phyloP scores from a whole-genome alignment of 2,113 vertebrate species.

The Tupaia chinensis region DNA sequence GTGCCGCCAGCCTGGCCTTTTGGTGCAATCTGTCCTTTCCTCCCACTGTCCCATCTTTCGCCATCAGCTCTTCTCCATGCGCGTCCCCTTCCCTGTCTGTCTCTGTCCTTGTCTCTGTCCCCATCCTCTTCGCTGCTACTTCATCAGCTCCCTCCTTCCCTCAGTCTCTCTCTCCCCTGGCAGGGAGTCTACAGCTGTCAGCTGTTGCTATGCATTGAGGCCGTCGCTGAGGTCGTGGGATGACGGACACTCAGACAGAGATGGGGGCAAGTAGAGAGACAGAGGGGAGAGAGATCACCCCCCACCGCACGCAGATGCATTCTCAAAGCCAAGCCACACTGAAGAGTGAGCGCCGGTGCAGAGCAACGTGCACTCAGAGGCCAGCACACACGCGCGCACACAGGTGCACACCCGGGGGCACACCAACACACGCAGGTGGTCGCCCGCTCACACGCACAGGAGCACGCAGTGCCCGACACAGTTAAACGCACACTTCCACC shows the following conservation, averaged over 20 bases:
- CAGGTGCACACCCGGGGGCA: not conserved
- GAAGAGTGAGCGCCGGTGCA: not conserved
- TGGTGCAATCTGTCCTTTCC: not conserved
- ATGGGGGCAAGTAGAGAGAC: slow-evolving; percentile 19
- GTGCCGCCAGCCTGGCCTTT: not conserved
- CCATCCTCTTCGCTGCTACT: slow-evolving; percentile 31
- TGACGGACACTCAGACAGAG: slow-evolving; percentile 65
- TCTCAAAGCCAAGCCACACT: not conserved
- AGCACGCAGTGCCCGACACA: not conserved
- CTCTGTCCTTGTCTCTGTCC: slow-evolving; percentile 73
- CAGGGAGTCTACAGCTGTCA: slow-evolving; percentile 72
- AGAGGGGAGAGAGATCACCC: no score
- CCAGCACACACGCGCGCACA: not conserved
- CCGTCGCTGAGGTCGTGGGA: slow-evolving; percentile 50
- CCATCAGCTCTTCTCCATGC: slow-evolving; percentile 49
- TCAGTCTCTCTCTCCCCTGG: slow-evolving; percentile 37
- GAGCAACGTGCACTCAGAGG: not conserved
- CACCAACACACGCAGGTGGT: no score
- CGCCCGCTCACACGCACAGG: not conserved
- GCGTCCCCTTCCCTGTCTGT: slow-evolving; percentile 81
- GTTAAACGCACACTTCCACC: not conserved
- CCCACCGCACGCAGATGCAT: not conserved
- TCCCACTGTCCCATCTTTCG: slow-evolving; percentile 66
- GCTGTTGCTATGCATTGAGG: slow-evolving; percentile 75
- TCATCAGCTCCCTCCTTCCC: slow-evolving; percentile 21